Conservation (phyloP, 2,113 vertebrate genomes). For the Cryptotis parvus region DNA sequence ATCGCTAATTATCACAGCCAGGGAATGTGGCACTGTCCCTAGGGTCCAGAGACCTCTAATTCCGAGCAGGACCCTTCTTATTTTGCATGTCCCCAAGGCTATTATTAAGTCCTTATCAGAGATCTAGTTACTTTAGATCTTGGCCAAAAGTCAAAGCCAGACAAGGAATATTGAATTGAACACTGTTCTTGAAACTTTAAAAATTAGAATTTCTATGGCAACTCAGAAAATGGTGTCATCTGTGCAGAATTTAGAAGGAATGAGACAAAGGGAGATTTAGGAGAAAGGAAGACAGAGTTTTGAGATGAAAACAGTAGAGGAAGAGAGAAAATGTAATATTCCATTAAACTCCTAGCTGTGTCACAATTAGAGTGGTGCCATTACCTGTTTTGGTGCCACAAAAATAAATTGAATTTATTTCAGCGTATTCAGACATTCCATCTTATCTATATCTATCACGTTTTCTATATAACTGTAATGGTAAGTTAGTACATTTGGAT, state of each 20-base stretch:
- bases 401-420: not conserved
- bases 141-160: conserved; percentile 42
- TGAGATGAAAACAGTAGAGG: not conserved
- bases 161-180: not conserved
- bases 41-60: conserved; percentile 24
- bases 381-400: not conserved
- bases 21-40: not conserved
- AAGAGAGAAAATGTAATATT: not conserved
- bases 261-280: not conserved
- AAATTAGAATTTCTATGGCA: not conserved
- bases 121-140: conserved; percentile 29
- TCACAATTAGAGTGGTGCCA: not conserved
- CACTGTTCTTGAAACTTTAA: not conserved
- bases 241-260: not conserved
- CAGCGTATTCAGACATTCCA: not conserved
- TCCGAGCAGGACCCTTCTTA: not conserved
- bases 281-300: not conserved
- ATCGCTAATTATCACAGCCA: conserved; percentile 18
- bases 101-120: conserved; percentile 57
- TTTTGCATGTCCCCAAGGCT: not conserved
- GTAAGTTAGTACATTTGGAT: not conserved
- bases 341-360: not conserved
- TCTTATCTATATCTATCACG: no score
- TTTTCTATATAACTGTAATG: not conserved
- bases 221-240: not conserved